A percentile compares a stretch with the other conserved stretches of the same genome.
Evolutionary conservation across 2,797 vertebrate genomes (phyloP).

Genomic region (Oreortyx pictus): DNA sequence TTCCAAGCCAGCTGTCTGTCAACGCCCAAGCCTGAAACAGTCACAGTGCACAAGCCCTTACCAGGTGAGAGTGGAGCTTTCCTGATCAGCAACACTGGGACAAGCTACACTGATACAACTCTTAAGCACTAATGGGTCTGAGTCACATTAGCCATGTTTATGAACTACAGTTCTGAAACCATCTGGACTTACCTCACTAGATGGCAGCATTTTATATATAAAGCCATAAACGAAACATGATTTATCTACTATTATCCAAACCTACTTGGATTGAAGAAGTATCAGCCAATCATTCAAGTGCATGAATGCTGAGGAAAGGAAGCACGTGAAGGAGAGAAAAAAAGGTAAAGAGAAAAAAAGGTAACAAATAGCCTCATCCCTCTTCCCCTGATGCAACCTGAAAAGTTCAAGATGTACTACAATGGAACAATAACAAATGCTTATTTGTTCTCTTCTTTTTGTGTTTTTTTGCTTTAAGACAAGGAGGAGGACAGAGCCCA

Average conservation of each 20-base stretch:
- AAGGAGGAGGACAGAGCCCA: not conserved
- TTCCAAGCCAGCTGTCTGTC: conserved; percentile 58
- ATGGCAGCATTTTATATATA: conserved; percentile 74
- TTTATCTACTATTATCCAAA: conserved; percentile 1
- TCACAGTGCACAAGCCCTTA: conserved; percentile 8
- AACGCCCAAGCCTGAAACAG: conserved; percentile 4
- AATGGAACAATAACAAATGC: not conserved
- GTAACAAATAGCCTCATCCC: conserved; percentile 18
- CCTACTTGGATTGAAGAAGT: not conserved
- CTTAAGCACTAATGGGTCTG: not conserved
- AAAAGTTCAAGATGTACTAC: conserved; percentile 15
- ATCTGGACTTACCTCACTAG: conserved; percentile 61
- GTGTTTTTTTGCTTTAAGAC: not conserved
- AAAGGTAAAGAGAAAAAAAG: conserved; percentile 17
- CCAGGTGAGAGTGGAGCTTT: conserved; percentile 43
- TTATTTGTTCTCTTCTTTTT: not conserved
- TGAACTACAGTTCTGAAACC: not conserved
- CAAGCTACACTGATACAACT: not conserved
- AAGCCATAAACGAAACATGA: conserved; percentile 42
- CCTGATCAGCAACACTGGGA: conserved; percentile 13
- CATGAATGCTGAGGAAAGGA: not conserved
- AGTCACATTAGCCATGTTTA: not conserved
- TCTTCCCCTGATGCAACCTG: not conserved
- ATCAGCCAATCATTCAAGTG: conserved; percentile 2
- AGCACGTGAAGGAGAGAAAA: not conserved